These are phyloP conservation scores for Triplophysa yarkandensis DNA, from an alignment of 2,797 vertebrate species.

Conservation along the genomic window DNA sequence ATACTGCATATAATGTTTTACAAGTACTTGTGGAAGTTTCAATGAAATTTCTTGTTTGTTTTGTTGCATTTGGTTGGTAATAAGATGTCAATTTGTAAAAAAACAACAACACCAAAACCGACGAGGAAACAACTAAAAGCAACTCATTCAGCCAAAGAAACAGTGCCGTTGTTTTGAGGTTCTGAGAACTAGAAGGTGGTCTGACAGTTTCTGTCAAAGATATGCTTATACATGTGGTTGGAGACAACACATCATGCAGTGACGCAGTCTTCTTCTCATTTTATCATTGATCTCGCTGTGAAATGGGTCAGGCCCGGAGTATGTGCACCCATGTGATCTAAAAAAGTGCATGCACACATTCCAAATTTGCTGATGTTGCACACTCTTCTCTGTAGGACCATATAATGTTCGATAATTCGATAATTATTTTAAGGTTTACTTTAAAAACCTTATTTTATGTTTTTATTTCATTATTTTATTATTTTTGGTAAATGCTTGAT, in stretches of 20 bases:
- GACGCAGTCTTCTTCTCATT: slow-evolving; percentile 56
- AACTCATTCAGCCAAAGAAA: slow-evolving; percentile 12
- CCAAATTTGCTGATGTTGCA: no score
- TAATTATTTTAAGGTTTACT: no score
- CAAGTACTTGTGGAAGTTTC: no score
- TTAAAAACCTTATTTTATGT: no score
- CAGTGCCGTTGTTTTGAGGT: slow-evolving; percentile 26
- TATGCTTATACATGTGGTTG: slow-evolving; percentile 45
- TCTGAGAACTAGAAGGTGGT: slow-evolving; percentile 32
- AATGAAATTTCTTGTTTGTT: no score
- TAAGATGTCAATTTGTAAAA: slow-evolving; percentile 9
- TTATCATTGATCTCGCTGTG: slow-evolving; percentile 43
- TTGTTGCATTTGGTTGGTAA: no score
- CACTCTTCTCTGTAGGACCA: no score
- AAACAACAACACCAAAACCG: no score
- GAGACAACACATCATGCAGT: slow-evolving; percentile 23
- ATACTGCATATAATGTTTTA: no score
- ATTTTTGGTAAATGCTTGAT: background rate
- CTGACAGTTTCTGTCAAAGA: slow-evolving; percentile 62
- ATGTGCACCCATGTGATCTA: background rate
- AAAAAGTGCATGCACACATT: no score
- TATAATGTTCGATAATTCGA: no score
- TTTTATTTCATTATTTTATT: no score
- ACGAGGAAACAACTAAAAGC: background rate
- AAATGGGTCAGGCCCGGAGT: slow-evolving; percentile 42